Conservation (phyloP, 2,888 invertebrate genomes). For the Eumacrocentrus americanus region DNA sequence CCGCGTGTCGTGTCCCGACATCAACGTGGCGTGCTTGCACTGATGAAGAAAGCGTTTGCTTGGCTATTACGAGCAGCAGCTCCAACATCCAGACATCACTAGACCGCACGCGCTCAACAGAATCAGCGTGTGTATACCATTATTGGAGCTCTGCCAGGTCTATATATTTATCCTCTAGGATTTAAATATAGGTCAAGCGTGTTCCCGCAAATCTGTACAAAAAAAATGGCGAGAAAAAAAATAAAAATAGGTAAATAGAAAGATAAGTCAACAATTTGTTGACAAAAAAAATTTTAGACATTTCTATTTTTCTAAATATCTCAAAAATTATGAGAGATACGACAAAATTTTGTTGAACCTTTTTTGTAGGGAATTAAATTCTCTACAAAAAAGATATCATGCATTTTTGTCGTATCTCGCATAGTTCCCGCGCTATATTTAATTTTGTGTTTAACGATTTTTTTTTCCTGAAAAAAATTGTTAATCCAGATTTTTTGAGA, state of each 20-base stretch:
- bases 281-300: no score
- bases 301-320: no score
- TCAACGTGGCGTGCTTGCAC: slow-evolving; percentile 38
- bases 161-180: slow-evolving; percentile 59
- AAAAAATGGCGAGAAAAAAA: no score
- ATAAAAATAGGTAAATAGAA: no score
- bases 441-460: no score
- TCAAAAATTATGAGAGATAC: no score
- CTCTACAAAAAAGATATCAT: not conserved
- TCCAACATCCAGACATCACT: slow-evolving; percentile 11
- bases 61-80: slow-evolving; percentile 50
- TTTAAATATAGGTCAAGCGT: slow-evolving; percentile 50
- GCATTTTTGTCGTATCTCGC: no score
- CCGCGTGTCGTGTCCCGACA: slow-evolving; percentile 19
- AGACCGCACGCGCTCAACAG: slow-evolving; percentile 35
- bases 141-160: slow-evolving; percentile 54
- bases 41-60: slow-evolving; percentile 49
- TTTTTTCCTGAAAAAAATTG: no score
- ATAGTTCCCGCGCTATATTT: no score
- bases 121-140: slow-evolving; percentile 40
- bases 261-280: no score
- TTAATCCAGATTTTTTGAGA: no score
- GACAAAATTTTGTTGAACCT: no score
- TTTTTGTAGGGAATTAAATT: not conserved
- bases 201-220: slow-evolving; percentile 8